A percentile compares a stretch with the other conserved stretches of the same genome.
Conservation (phyloP, 1,140 invertebrate species). For the Popillia japonica region DNA sequence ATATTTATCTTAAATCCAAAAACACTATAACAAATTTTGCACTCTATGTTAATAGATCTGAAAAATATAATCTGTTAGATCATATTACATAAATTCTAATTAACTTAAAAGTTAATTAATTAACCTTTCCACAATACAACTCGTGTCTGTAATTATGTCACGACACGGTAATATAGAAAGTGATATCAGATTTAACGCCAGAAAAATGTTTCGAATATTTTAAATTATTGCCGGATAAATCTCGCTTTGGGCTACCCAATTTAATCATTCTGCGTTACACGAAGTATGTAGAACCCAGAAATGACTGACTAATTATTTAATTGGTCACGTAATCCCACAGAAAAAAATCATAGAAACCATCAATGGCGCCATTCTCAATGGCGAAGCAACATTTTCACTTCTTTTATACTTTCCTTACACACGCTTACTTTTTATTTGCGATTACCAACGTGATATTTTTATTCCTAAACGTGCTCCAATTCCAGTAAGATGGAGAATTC, state of each 20-base stretch:
- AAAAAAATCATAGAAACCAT: constrained; percentile 14
- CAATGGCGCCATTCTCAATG: background rate
- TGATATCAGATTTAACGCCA: background rate
- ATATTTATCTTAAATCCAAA: no score
- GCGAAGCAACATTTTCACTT: background rate
- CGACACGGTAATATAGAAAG: background rate
- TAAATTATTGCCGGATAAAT: background rate
- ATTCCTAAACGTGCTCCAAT: constrained; percentile 28
- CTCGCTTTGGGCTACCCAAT: background rate
- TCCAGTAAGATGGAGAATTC: constrained; percentile 15
- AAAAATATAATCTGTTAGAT: background rate
- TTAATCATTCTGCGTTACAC: background rate
- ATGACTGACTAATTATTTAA: constrained; percentile 17
- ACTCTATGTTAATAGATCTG: background rate
- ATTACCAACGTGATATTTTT: background rate
- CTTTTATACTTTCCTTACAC: background rate
- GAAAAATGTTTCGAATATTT: constrained; percentile 1
- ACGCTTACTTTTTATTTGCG: background rate
- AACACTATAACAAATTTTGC: background rate
- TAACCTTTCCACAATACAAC: background rate
- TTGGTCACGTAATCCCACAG: constrained; percentile 12
- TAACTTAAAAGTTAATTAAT: constrained; percentile 9
- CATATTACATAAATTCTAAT: background rate
- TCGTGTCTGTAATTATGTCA: background rate
- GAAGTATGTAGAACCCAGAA: background rate